Base-by-base conservation (phyloP, 2,888 invertebrate genomes). In the Epirrhoe alternata region DNA sequence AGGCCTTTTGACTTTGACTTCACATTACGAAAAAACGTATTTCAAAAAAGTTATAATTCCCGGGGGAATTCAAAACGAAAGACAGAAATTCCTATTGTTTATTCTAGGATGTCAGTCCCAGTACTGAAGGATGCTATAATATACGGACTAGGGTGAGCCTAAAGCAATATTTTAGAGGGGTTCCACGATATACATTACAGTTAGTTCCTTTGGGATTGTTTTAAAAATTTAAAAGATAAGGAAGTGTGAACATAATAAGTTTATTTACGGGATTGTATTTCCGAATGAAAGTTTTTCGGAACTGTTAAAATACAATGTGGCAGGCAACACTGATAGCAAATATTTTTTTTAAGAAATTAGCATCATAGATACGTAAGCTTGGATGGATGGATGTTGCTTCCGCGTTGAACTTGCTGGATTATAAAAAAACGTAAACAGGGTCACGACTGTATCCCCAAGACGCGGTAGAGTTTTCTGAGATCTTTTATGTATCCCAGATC, bases 151-250 rank as follows among this genome's bases (percentile, higher is more conserved):
- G 38, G 42, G 59, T 30, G 7, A 42, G 30, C 51, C 42, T 59
- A 30, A 54, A 55, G 64, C 42, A 56, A 45, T 65, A 55, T 65
- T 47, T 55, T 45, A 47, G n/a, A 55, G 53, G 58, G 56, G 56
- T 52, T 59, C 45, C 50, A 51, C 47, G 51, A 45, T 50, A 55
- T 68, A 60, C 60, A 61, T 64, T 68, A 67, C 63, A 52, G 30
- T 55, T 53, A 12, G 54, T 38, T 53, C 67, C 57, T 64, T 12
- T 16, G 67, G 67, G 67, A 64, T 59, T 67, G 55, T 45, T 67
- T 59, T 55, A 51, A 67, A 66, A 54, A 58, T 42, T 52, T 38
- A 56, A 56, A 56, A 56, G 38, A 56, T 35, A 33, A 57, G 47
- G 47, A 58, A 57, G 57, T 57, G 53, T 31, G 57, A 58, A 8